Evolutionary conservation across 2,797 vertebrate species (phyloP).

Genomic region (Spinibarbus caldwelli): DNA sequence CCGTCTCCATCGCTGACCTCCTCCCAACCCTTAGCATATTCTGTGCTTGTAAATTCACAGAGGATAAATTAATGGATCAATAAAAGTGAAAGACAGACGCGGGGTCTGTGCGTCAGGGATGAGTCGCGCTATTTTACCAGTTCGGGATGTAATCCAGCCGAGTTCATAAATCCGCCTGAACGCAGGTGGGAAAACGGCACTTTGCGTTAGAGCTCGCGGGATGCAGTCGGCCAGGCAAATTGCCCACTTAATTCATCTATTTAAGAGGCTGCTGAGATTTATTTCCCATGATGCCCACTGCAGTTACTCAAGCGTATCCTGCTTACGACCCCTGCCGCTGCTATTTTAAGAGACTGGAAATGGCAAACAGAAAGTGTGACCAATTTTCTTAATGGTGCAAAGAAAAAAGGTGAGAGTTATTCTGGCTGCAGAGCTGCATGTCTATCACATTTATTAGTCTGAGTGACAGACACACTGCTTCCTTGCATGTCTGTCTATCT

Average conservation of each 20-base stretch:
- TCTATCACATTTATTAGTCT: conserved; percentile 4
- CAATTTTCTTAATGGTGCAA: conserved; percentile 44
- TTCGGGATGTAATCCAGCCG: conserved; percentile 33
- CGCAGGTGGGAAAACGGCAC: conserved; percentile 56
- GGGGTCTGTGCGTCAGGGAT: conserved; percentile 41
- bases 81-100: conserved; percentile 52
- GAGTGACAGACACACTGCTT: conserved; percentile 10
- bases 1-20: background rate
- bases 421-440: background rate
- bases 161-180: conserved; percentile 55
- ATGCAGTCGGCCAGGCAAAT: conserved; percentile 40
- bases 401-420: conserved; percentile 7
- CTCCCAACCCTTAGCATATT: conserved; percentile 11
- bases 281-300: conserved; percentile 21
- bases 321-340: background rate
- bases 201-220: conserved; percentile 26
- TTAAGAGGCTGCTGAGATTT: conserved; percentile 52
- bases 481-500: background rate
- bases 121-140: conserved; percentile 31
- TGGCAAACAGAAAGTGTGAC: background rate
- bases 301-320: background rate
- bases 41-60: conserved; percentile 49
- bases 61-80: conserved; percentile 53
- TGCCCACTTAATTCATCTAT: conserved; percentile 58
- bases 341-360: conserved; percentile 44